Percentiles rank a stretch among this genome's conserved stretches.
Evolutionary conservation across 1,140 invertebrate genomes (phyloP).

Genomic region (Solenopsis invicta): DNA sequence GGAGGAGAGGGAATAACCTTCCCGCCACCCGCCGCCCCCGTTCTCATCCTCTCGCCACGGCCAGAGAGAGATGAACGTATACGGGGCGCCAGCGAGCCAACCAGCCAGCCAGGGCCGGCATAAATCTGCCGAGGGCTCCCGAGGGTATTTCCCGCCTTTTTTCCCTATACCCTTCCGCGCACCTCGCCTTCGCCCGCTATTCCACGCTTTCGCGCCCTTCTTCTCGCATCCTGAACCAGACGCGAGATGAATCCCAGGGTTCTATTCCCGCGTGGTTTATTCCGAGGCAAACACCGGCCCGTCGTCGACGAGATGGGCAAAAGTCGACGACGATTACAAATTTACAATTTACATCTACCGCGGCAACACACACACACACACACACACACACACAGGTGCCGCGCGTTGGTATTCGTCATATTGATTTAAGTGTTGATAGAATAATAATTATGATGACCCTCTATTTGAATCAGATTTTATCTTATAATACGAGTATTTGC

Average conservation of each 20-base stretch:
- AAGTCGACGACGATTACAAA: constrained; percentile 59
- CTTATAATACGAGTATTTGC: not conserved
- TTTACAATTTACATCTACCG: constrained; percentile 53
- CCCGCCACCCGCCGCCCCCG: constrained; percentile 31
- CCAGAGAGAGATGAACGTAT: constrained; percentile 71
- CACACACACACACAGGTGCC: not conserved
- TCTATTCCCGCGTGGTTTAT: constrained; percentile 84
- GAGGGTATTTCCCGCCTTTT: constrained; percentile 84
- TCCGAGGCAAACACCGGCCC: constrained; percentile 67
- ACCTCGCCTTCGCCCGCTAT: constrained; percentile 50
- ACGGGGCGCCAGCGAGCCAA: constrained; percentile 68
- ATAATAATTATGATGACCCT: not conserved
- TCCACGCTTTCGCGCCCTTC: constrained; percentile 67
- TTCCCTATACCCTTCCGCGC: constrained; percentile 64
- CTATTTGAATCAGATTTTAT: constrained; percentile 30
- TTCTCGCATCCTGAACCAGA: constrained; percentile 69
- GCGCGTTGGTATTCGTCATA: not conserved
- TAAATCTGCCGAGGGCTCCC: constrained; percentile 86
- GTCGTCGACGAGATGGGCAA: constrained; percentile 61
- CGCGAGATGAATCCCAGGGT: constrained; percentile 83
- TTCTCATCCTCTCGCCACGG: constrained; percentile 14
- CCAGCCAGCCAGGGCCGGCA: constrained; percentile 82
- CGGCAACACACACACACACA: not conserved
- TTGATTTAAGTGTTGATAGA: constrained; percentile 1
- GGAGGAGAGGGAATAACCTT: constrained; percentile 40